A percentile compares a stretch with the other conserved stretches of the same genome.
Conservation (phyloP, 2,113 vertebrate species). For the Isurus oxyrinchus region DNA sequence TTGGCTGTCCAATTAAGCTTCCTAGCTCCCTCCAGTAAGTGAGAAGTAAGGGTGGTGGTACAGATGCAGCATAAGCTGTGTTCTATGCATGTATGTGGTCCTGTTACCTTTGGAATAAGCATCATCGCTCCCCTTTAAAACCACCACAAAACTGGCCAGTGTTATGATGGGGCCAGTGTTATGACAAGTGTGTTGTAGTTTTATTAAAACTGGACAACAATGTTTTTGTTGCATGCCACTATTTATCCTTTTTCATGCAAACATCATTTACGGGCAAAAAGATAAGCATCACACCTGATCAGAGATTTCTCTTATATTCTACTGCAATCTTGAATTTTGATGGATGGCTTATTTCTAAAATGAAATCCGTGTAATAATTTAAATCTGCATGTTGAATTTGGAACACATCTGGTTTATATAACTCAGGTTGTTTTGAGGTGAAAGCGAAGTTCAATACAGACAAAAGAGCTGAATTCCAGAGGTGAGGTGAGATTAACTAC, state of each 20-base stretch:
- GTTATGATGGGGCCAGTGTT: too few species aligned
- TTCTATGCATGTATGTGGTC: not conserved
- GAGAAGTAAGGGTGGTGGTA: not conserved
- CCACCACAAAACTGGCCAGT: not conserved
- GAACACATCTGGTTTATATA: not conserved
- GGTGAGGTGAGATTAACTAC: not conserved
- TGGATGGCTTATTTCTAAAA: not conserved
- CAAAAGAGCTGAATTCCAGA: not conserved
- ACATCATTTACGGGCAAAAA: not conserved
- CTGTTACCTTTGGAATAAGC: not conserved
- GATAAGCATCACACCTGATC: not conserved
- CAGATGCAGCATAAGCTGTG: not conserved
- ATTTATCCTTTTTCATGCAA: not conserved
- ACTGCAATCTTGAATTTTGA: not conserved
- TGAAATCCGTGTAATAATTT: not conserved
- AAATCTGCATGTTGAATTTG: not conserved
- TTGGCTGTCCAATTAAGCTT: not conserved
- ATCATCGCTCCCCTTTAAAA: not conserved
- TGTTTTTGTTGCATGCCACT: not conserved
- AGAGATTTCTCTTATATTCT: not conserved
- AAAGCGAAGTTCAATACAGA: not conserved
- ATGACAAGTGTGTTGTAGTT: not conserved
- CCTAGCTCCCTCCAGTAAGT: not conserved
- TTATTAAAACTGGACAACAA: not conserved
- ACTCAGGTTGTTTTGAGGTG: constrained; percentile 7